These are phyloP conservation scores for Pithys albifrons DNA, from an alignment of 2,113 vertebrate species.

Conservation along the genomic window DNA sequence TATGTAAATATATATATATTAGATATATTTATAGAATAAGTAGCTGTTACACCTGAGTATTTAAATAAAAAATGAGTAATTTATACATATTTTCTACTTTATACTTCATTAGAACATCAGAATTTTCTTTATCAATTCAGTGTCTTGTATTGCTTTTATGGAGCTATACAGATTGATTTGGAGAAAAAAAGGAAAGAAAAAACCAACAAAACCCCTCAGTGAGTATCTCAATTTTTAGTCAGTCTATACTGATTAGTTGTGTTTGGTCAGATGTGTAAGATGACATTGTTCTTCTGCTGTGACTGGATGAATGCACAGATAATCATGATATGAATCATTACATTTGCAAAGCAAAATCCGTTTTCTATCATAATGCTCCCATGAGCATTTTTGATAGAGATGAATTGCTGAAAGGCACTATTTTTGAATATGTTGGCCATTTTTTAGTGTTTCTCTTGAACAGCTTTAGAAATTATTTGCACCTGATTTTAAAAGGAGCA, in stretches of 20 bases:
- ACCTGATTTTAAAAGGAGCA: not conserved
- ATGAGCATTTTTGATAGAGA: not conserved
- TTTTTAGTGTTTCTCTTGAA: not conserved
- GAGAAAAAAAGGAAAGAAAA: not conserved
- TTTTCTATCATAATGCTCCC: conserved; percentile 13
- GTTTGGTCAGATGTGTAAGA: conserved; percentile 38
- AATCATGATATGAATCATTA: conserved; percentile 27
- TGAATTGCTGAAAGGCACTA: not conserved
- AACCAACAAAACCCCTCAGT: not conserved
- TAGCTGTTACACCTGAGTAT: not conserved
- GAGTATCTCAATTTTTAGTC: not conserved
- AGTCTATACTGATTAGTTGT: not conserved
- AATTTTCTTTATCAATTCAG: not conserved
- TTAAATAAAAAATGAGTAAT: not conserved
- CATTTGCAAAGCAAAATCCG: conserved; percentile 36
- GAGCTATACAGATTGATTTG: not conserved
- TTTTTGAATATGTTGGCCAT: not conserved
- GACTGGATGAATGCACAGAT: conserved; percentile 1
- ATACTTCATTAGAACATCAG: not conserved
- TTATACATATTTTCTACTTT: not conserved
- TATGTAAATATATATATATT: not conserved
- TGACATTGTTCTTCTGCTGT: conserved; percentile 26
- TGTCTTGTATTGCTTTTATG: not conserved
- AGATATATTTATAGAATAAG: not conserved
- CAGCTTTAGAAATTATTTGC: not conserved